These are phyloP conservation scores for Hirudo medicinalis DNA, from an alignment of 1,140 invertebrate species.

Conservation along the genomic window DNA sequence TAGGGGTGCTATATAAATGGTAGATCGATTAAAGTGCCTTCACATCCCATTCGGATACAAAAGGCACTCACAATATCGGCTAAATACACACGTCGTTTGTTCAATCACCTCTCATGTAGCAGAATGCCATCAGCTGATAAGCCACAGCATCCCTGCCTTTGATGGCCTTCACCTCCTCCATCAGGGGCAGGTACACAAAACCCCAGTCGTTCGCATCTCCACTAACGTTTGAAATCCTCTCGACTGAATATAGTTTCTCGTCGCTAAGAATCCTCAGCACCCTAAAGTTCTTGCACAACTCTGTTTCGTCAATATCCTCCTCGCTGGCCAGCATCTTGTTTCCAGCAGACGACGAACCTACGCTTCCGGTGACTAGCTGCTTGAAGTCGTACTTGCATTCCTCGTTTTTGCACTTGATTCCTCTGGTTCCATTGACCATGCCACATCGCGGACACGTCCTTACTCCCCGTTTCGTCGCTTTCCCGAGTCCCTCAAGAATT, in stretches of 20 bases:
- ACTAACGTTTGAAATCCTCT: neutral
- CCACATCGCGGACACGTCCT: conserved; percentile 4
- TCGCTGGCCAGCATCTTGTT: neutral
- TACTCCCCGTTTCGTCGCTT: neutral
- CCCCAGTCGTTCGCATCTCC: neutral
- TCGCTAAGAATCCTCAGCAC: neutral
- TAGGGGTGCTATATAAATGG: too few relatives aligned
- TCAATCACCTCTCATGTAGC: conserved; percentile 2
- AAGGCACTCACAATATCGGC: too few relatives aligned
- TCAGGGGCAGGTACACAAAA: neutral
- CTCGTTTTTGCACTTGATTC: conserved; percentile 2
- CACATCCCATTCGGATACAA: too few relatives aligned
- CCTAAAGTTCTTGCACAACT: conserved; percentile 4
- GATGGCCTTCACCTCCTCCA: neutral
- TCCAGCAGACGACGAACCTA: neutral
- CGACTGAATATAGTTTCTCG: neutral
- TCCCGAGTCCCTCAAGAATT: neutral
- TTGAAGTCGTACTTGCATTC: neutral
- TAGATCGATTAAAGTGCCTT: too few relatives aligned
- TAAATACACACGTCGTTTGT: neutral
- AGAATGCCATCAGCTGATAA: neutral
- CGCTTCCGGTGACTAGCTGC: neutral
- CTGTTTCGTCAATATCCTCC: neutral
- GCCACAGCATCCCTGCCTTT: neutral
- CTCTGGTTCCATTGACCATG: neutral